A percentile compares a stretch with the other conserved stretches of the same genome.
Conservation (phyloP, 2,113 vertebrate species). For the Montifringilla adamsi region DNA sequence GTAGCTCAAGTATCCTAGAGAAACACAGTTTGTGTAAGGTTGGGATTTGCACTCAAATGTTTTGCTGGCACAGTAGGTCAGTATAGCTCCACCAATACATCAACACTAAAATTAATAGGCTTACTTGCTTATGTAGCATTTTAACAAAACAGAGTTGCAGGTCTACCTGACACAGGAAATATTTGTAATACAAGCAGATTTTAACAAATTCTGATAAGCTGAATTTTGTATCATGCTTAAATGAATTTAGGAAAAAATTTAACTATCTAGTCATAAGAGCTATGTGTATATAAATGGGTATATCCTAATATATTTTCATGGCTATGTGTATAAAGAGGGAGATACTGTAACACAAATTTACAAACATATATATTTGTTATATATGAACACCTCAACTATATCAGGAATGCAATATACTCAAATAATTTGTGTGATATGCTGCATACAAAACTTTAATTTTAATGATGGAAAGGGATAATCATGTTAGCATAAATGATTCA, state of each 20-base stretch:
- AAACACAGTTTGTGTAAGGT: background rate
- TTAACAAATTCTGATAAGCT: background rate
- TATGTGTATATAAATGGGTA: background rate
- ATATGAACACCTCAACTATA: background rate
- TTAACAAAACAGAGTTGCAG: background rate
- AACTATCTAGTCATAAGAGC: background rate
- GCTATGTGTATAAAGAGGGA: background rate
- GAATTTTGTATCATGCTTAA: background rate
- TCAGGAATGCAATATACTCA: background rate
- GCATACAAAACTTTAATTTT: background rate
- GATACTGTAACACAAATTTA: background rate
- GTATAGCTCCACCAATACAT: background rate
- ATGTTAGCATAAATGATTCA: slow-evolving; percentile 31
- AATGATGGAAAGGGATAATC: background rate
- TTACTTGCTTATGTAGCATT: background rate
- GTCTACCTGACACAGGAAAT: background rate
- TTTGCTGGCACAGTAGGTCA: background rate
- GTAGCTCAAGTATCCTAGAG: background rate
- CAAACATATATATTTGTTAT: background rate
- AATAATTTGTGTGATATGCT: background rate
- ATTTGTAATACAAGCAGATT: background rate
- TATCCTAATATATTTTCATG: background rate
- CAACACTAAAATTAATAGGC: background rate
- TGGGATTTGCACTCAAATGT: background rate
- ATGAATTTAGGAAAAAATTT: background rate